Evolutionary conservation across 2,113 vertebrate species (phyloP), one percentile per base, ranked within the genome.

Genomic region (Heteronetta atricapilla): DNA sequence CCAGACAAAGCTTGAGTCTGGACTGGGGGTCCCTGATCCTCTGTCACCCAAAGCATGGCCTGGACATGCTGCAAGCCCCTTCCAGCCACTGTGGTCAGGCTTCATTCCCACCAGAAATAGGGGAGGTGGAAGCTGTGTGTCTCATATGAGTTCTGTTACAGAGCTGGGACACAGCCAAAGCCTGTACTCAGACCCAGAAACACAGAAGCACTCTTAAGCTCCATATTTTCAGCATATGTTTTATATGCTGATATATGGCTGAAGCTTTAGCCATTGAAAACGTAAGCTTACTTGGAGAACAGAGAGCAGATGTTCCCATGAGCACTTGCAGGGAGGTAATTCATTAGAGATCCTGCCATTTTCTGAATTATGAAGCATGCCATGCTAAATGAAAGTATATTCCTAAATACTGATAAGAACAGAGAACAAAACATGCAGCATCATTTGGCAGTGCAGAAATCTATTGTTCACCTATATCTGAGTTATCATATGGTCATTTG

Each of bases 101-200:
- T 95, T 75, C 13, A 25, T 62, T 58, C 29, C 13, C 29, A 34
- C 12, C n/a, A 74, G 42, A 70, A 42, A 13, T 0, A 44, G 19
- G n/a, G 8, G 17, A 68, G 12, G n/a, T 29, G 8, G 64, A 78
- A 70, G 31, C 34, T 86, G 11, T 74, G 46, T 40, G 19, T 56
- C 69, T 78, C 55, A 82, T 28, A 29, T 36, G 50, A 77, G 44
- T 40, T 76, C 85, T 93, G 55, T 14, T 62, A 31, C 26, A 34
- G 26, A 74, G 36, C 36, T 3, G 67, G 17, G 17, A 33, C 31
- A 64, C 0, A 0, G 6, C 6, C 44, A 73, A 85, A 26, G 38
- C 10, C 13, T 4, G 12, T 19, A 12, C 44, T 63, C 52, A 14
- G 12, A 42, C 25, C 20, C 60, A 40, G 77, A 78, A 82, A 67